Evolutionary conservation across 2,888 invertebrate species (phyloP), one percentile per base, ranked within the genome.

Genomic region (Pristionchus fissidentatus): DNA sequence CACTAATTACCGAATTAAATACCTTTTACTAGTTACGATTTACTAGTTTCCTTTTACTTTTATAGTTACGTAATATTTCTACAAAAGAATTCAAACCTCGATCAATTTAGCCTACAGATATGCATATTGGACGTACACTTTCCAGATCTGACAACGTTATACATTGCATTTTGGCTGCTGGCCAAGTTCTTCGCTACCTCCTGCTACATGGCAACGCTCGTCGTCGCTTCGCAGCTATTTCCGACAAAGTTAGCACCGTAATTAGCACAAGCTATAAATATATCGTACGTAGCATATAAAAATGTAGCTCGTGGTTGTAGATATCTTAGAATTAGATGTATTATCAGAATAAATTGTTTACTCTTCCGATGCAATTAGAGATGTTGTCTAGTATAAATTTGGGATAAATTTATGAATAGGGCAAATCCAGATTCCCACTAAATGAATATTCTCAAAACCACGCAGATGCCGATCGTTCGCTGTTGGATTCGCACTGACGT

Each of bases 381-480:
- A n/a, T n/a, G n/a, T n/a, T n/a, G n/a, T n/a, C n/a, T n/a, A n/a
- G n/a, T n/a, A n/a, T n/a, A n/a, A n/a, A n/a, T n/a, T n/a, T n/a
- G n/a, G n/a, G n/a, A n/a, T n/a, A n/a, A n/a, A n/a, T n/a, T n/a
- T n/a, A n/a, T n/a, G n/a, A n/a, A n/a, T n/a, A n/a, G n/a, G n/a
- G n/a, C n/a, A n/a, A n/a, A n/a, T n/a, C n/a, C n/a, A n/a, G n/a
- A n/a, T n/a, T n/a, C n/a, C n/a, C n/a, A n/a, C n/a, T n/a, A 1
- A 41, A 70, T 35, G 4, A 35, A 3, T 1, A 60, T 60, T 60
- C 32, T 32, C 8, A n/a, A 3, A 2, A 26, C 19, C 3, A 57
- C 5, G 0, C 43, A 81, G 80, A 62, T 81, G 80, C 26, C 80
- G 80, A 1, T 60, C 80, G 7, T 81, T 81, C 80, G 80, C 80